These are phyloP conservation scores for Holothuria scabra DNA, from an alignment of 53 echinoderm and acorn worm species.

Conservation along the genomic window DNA sequence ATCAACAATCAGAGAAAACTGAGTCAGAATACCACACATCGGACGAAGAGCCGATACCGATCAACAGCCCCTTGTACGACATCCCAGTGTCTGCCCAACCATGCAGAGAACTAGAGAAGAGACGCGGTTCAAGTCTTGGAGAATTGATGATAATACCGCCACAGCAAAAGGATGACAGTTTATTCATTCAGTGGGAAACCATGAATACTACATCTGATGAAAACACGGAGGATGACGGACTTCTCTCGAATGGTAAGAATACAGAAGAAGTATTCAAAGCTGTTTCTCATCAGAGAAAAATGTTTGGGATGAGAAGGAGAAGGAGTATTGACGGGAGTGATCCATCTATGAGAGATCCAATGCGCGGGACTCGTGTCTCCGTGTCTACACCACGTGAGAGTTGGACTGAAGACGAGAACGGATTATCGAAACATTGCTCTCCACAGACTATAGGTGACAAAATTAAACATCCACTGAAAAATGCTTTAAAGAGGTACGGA, in stretches of 20 bases:
- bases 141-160: conserved; percentile 18
- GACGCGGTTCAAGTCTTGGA: conserved; percentile 4
- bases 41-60: conserved; percentile 28
- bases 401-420: background rate
- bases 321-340: conserved; percentile 12
- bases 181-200: conserved; percentile 9
- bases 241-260: background rate
- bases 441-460: background rate
- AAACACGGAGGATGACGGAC: background rate
- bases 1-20: conserved; percentile 14
- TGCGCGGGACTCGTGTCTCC: background rate
- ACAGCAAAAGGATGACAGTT: background rate
- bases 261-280: background rate
- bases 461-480: background rate
- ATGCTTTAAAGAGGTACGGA: conserved; percentile 15
- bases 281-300: conserved; percentile 2
- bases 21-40: conserved; percentile 26
- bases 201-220: conserved; percentile 28
- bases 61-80: conserved; percentile 22
- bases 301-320: conserved; percentile 19
- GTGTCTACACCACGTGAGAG: background rate
- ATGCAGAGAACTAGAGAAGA: background rate
- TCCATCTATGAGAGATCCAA: background rate
- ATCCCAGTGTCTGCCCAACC: background rate
- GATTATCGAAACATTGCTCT: too few relatives aligned